These are phyloP conservation scores for Varanus komodoensis DNA, from an alignment of 2,113 vertebrate genomes.

Conservation along the genomic window DNA sequence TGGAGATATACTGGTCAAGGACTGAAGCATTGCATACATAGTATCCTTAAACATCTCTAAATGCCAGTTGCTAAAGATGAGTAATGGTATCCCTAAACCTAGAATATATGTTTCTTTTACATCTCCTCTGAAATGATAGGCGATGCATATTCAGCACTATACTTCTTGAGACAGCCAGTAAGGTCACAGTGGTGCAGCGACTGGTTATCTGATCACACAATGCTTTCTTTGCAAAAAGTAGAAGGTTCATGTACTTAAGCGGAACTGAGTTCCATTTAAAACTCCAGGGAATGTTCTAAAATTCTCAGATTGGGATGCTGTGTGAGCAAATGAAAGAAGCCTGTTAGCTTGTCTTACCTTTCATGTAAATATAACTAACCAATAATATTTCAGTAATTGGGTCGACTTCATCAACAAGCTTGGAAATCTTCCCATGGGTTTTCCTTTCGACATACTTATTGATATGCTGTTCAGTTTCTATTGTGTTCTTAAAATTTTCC, in stretches of 20 bases:
- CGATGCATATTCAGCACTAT: not conserved
- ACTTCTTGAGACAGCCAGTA: not conserved
- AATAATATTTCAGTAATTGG: constrained; percentile 75
- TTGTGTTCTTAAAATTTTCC: constrained; percentile 76
- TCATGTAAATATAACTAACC: constrained; percentile 79
- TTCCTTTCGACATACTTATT: constrained; percentile 77
- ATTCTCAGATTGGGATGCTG: not conserved
- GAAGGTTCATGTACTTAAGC: not conserved
- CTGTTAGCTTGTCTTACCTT: constrained; percentile 63
- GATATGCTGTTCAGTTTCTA: constrained; percentile 69
- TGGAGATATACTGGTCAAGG: not conserved
- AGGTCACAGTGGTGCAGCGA: not conserved
- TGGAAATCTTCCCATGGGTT: constrained; percentile 78
- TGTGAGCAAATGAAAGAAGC: not conserved
- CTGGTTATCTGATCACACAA: not conserved
- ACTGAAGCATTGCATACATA: not conserved
- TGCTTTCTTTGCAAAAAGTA: not conserved
- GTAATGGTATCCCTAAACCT: not conserved
- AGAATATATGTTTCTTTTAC: not conserved
- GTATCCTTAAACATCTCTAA: not conserved
- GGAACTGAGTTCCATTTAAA: not conserved
- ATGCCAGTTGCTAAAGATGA: not conserved
- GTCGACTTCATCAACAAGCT: constrained; percentile 74
- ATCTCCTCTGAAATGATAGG: not conserved
- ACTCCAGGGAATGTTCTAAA: not conserved